Evolutionary conservation across 2,888 invertebrate species (phyloP).

Genomic region (Listrodromus nycthemerus): DNA sequence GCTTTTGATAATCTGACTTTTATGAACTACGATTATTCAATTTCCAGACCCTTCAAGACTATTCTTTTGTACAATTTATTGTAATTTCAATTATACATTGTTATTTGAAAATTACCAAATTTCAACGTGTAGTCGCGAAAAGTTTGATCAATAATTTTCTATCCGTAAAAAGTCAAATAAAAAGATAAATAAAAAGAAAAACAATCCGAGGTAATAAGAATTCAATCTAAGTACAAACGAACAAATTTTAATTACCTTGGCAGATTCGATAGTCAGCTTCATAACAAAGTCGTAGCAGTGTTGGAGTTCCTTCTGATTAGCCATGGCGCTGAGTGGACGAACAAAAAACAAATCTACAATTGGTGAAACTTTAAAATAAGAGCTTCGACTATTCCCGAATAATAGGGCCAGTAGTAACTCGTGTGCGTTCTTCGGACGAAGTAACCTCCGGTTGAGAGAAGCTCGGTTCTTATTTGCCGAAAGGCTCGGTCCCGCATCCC

Average conservation of each 20-base stretch:
- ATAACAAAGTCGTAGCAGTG: constrained; percentile 78
- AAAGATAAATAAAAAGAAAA: neutral
- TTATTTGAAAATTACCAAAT: neutral
- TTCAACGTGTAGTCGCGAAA: neutral
- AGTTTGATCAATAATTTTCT: neutral
- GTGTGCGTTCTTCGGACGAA: constrained; percentile 59
- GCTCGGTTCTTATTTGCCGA: constrained; percentile 71
- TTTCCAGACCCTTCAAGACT: neutral
- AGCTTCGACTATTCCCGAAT: neutral
- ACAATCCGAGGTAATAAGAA: neutral
- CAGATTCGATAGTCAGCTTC: constrained; percentile 77
- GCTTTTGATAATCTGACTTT: too few species aligned
- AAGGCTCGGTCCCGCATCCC: constrained; percentile 22
- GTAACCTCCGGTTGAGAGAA: constrained; percentile 65
- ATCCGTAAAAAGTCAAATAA: neutral
- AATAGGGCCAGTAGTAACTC: constrained; percentile 14
- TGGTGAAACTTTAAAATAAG: neutral
- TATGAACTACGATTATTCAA: neutral
- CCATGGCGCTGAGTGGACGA: constrained; percentile 68
- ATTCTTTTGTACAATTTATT: neutral
- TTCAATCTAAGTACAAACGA: neutral
- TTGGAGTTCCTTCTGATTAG: constrained; percentile 72
- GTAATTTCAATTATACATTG: neutral
- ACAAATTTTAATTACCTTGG: constrained; percentile 73
- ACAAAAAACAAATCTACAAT: neutral